Conservation (phyloP, 2,888 invertebrate genomes). For the Litoditis marina region DNA sequence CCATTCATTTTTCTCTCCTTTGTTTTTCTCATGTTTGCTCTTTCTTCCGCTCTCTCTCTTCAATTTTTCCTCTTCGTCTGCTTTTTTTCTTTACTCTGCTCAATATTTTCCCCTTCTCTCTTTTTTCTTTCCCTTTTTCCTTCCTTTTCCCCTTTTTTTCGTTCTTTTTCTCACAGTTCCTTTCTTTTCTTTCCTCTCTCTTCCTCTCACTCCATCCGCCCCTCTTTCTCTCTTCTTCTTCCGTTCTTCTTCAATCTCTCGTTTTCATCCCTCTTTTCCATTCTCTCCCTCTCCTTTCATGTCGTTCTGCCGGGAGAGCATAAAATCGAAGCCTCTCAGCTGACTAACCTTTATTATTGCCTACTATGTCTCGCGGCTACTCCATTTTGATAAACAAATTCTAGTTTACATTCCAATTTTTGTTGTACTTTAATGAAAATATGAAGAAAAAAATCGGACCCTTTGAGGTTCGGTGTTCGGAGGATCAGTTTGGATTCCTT, state of each 20-base stretch:
- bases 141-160: background rate
- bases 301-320: conserved; percentile 23
- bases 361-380: background rate
- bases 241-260: background rate
- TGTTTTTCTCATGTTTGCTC: background rate
- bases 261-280: background rate
- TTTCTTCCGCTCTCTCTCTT: background rate
- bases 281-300: conserved; percentile 8
- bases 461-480: no score
- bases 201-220: background rate
- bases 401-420: background rate
- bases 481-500: no score
- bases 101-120: background rate
- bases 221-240: background rate
- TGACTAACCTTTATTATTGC: conserved; percentile 23
- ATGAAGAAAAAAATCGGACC: no score
- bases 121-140: background rate
- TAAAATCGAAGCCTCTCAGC: conserved; percentile 26
- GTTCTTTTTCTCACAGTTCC: conserved; percentile 3
- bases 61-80: background rate
- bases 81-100: background rate
- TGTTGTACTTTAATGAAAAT: no score
- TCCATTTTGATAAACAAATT: background rate
- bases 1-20: background rate
- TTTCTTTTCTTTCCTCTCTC: background rate